These are phyloP conservation scores for Ptychadena robeensis DNA, from an alignment of 2,797 vertebrate genomes.

Conservation along the genomic window DNA sequence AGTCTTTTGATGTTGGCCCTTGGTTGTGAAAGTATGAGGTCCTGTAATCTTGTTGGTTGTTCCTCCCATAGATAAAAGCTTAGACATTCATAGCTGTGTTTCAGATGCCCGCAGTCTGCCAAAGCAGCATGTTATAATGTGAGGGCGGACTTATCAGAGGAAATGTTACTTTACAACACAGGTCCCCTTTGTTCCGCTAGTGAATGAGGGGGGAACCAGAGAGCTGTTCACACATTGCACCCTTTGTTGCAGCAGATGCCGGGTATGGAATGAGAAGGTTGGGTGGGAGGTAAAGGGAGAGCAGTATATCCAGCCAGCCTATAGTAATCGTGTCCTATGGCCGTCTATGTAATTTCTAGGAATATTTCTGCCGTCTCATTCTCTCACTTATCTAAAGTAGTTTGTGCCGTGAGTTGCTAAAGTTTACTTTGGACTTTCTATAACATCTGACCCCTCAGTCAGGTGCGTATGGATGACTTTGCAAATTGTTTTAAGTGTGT, in stretches of 20 bases:
- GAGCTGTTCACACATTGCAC: conserved; percentile 46
- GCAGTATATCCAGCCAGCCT: neutral
- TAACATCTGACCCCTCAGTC: neutral
- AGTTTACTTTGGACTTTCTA: neutral
- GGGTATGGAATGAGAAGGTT: conserved; percentile 16
- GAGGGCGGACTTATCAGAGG: conserved; percentile 35
- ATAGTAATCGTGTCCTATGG: conserved; percentile 16
- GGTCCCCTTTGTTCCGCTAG: conserved; percentile 45
- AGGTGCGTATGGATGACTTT: neutral
- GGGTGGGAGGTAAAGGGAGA: conserved; percentile 32
- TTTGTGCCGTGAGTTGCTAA: neutral
- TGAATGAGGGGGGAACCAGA: conserved; percentile 44
- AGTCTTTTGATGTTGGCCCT: neutral
- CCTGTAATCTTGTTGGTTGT: neutral
- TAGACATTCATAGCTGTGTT: conserved; percentile 28
- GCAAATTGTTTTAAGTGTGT: neutral
- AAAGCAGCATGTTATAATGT: conserved; percentile 34
- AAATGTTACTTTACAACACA: conserved; percentile 53
- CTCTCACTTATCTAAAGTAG: neutral
- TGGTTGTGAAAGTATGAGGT: neutral
- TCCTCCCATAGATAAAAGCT: conserved; percentile 30
- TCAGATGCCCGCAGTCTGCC: conserved; percentile 39
- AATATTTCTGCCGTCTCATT: conserved; percentile 7
- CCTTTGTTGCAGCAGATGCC: conserved; percentile 57
- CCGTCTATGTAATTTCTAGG: conserved; percentile 33